A percentile compares a stretch with the other conserved stretches of the same genome.
Evolutionary conservation across 2,888 invertebrate species (phyloP).

Genomic region (Latrodectus elegans): DNA sequence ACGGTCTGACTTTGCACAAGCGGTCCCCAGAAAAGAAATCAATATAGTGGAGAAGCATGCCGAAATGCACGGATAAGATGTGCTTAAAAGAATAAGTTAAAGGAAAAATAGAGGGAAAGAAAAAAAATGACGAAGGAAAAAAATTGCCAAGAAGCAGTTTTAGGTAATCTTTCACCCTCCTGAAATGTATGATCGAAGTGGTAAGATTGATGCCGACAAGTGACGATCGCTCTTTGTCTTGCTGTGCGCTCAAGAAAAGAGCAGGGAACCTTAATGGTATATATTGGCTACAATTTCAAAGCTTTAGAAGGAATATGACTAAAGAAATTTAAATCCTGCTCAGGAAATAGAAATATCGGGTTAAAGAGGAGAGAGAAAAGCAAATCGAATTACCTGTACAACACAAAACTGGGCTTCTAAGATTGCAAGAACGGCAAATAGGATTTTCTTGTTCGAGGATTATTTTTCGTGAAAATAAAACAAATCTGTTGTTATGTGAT

Average conservation of each 20-base stretch:
- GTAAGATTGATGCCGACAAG: slow-evolving; percentile 51
- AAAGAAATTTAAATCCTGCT: slow-evolving; percentile 28
- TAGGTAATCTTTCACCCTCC: slow-evolving; percentile 38
- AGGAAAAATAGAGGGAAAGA: slow-evolving; percentile 17
- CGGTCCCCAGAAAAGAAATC: slow-evolving; percentile 44
- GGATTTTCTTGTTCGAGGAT: no score
- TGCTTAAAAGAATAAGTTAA: slow-evolving; percentile 53
- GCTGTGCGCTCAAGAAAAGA: not conserved
- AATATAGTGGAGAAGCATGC: slow-evolving; percentile 15
- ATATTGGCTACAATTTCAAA: slow-evolving; percentile 22
- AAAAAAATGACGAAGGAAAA: slow-evolving; percentile 11
- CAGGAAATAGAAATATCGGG: not conserved
- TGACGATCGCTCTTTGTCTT: slow-evolving; percentile 45
- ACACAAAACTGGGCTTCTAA: no score
- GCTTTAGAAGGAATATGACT: not conserved
- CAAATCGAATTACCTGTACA: no score
- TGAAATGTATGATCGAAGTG: slow-evolving; percentile 46
- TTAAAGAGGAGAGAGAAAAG: not conserved
- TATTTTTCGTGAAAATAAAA: no score
- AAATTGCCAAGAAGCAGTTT: slow-evolving; percentile 47
- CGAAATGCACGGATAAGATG: slow-evolving; percentile 31
- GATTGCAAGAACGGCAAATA: no score
- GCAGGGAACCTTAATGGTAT: slow-evolving; percentile 30
- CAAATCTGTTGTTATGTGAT: no score
- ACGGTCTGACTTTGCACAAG: slow-evolving; percentile 54